Base-by-base conservation (phyloP, 2,797 vertebrate genomes). In the Mus minutoides region DNA sequence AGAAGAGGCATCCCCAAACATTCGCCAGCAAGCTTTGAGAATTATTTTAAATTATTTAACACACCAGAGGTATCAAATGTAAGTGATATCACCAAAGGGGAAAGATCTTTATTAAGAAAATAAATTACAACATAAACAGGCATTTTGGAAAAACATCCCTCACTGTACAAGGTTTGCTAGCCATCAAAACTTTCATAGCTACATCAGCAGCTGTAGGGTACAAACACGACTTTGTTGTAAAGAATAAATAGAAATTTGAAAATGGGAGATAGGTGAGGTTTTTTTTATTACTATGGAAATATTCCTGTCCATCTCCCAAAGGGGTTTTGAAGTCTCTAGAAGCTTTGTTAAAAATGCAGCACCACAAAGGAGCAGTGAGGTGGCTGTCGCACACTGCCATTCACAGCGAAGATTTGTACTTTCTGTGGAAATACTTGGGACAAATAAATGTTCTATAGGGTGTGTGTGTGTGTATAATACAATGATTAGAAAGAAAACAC, bases 211-310 rank as follows among this genome's bases (percentile, higher is more conserved):
- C 94, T 94, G 92, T 83, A 92, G 80, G 77, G 34, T 75, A 93
- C 83, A 43, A 95, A 79, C 34, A 52, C 24, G 40, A 60, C 14
- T 96, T 92, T 90, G 31, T 79, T 94, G 83, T 78, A 91, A 94
- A 92, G 80, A 86, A 88, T 95, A 94, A 92, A 91, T 31, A 94
- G 80, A 94, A 95, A 80, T 95, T 95, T 97, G 86, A 91, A 95
- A 97, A 73, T 79, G 54, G 19, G 52, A 96, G 89, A 56, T 77
- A 95, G 86, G 52, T 94, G 76, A 86, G 40, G 73, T 96, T 75
- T 62, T 78, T 94, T 96, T 93, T 95, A 94, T 94, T 95, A 92
- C 69, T 83, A 92, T 96, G 83, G 85, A 92, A 92, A 94, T 80
- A 91, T 94, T 94, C 64, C 22, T 86, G 43, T 92, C 82, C 52